Conservation (phyloP, 1,140 invertebrate species). For the Doryteuthis pealeii region DNA sequence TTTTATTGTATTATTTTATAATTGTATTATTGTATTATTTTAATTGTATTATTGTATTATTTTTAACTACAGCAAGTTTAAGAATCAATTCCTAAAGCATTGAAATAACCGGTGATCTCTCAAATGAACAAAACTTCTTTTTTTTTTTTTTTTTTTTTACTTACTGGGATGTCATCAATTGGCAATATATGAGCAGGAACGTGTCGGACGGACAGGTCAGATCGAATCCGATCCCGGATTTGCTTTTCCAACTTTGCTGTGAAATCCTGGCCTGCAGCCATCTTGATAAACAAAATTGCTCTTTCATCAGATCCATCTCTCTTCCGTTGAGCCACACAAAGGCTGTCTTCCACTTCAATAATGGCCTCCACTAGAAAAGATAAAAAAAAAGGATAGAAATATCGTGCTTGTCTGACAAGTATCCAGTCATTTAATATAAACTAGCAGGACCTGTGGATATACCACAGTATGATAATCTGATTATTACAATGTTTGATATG, state of each 20-base stretch:
- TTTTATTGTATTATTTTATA: too few species aligned
- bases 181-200: conserved; percentile 63
- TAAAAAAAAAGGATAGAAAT: conserved; percentile 22
- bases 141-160: too few species aligned
- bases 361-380: conserved; percentile 61
- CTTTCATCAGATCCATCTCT: conserved; percentile 62
- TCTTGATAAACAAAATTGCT: conserved; percentile 65
- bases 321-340: conserved; percentile 64
- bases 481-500: too few species aligned
- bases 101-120: too few species aligned
- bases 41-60: too few species aligned
- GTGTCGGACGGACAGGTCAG: conserved; percentile 63
- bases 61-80: too few species aligned
- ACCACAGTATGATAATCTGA: too few species aligned
- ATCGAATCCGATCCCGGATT: conserved; percentile 59
- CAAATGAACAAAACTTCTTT: too few species aligned
- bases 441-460: too few species aligned
- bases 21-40: too few species aligned
- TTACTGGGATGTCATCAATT: conserved; percentile 64
- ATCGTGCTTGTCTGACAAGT: not conserved
- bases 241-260: conserved; percentile 54
- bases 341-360: conserved; percentile 63
- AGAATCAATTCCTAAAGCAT: too few species aligned
- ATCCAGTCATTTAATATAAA: too few species aligned
- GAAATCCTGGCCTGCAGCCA: conserved; percentile 57